Base-by-base conservation (phyloP, 2,113 vertebrate genomes). In the Ciconia boyciana region DNA sequence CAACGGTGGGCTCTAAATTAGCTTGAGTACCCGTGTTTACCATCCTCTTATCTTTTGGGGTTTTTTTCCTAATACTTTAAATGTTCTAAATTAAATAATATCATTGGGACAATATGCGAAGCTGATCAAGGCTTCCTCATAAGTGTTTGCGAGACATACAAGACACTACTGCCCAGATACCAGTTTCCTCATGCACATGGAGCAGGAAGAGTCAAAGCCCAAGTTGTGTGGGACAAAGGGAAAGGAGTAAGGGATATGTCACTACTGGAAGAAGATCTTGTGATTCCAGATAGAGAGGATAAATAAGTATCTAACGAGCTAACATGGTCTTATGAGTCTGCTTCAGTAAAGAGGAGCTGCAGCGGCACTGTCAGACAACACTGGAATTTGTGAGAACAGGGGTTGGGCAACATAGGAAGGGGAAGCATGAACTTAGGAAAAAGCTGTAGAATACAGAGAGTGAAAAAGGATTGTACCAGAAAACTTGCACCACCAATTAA, bases 21-120 rank as follows among this genome's bases (percentile, higher is more conserved):
- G 26, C 39, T 78, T 18, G 29, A 62, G 29, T 64, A 61, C 21
- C 19, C 28, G 12, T 36, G 9, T 74, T 92, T 78, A 39, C 64
- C 32, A 55, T 66, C 4, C 5, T 71, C 17, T 52, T 64, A 43
- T 7, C 19, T 48, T 86, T 36, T 52, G 18, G 0, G 4, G 0
- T 10, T 36, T 51, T 51, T 65, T 52, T 52, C 22, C 11, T 58
- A 48, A 49, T 78, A 43, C 8, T 77, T 55, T 21, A 24, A 46
- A n/a, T 2, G 0, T 83, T 74, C 21, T 52, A 88, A 65, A 83
- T 89, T 7, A 61, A 91, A 80, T 10, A 22, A 25, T 76, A 14
- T 48, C 11, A 39, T 13, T 83, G 18, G n/a, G 32, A 11, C 43
- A 68, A 31, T 7, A 62, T 34, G 19, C 79, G 46, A 88, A 83